These are phyloP conservation scores for Tenualosa thibaudeaui DNA, from an alignment of 2,797 vertebrate species.

Conservation along the genomic window DNA sequence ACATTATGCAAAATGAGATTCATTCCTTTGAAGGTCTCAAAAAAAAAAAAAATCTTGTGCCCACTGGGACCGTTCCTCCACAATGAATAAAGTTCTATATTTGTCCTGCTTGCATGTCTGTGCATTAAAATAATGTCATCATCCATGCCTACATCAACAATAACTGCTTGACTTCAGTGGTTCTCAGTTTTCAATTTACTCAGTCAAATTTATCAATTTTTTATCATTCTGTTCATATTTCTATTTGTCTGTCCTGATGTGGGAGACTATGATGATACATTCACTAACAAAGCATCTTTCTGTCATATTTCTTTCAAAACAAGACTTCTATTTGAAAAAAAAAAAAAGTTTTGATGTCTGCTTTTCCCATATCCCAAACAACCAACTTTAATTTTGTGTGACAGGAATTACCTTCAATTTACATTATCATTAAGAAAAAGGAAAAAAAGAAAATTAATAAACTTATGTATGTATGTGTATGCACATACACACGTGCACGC, in stretches of 20 bases:
- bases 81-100: background rate
- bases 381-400: background rate
- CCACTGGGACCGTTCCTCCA: conserved; percentile 6
- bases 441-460: no score
- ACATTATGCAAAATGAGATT: background rate
- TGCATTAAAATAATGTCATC: background rate
- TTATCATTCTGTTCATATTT: background rate
- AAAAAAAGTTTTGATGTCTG: no score
- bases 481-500: background rate
- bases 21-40: conserved; percentile 1
- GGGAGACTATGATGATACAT: background rate
- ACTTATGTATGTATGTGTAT: no score
- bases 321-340: background rate
- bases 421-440: background rate
- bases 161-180: background rate
- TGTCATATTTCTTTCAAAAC: background rate
- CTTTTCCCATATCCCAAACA: no score
- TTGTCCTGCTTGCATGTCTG: background rate
- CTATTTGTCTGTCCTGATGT: background rate
- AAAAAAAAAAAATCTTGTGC: background rate
- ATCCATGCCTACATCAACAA: background rate
- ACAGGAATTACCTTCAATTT: background rate
- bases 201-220: background rate
- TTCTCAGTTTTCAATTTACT: background rate
- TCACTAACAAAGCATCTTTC: background rate